Evolutionary conservation across 2,113 vertebrate genomes (phyloP).

Genomic region (Rattus rattus): DNA sequence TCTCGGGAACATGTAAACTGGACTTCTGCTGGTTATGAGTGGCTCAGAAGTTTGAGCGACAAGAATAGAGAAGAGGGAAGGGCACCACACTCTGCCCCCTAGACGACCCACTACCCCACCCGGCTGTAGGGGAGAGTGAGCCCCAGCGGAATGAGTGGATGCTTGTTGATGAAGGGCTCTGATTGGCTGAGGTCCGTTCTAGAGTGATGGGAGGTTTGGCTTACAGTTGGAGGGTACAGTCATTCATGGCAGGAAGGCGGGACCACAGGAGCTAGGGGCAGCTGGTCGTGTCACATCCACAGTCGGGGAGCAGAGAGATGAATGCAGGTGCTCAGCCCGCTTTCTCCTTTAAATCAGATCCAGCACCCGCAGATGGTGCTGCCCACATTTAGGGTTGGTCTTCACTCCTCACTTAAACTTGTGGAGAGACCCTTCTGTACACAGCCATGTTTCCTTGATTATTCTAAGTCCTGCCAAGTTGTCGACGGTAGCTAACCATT

Average conservation of each 20-base stretch:
- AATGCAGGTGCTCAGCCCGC: accelerated
- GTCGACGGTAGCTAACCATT: neutral
- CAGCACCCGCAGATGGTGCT: neutral
- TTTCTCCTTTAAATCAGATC: neutral
- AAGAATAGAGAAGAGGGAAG: accelerated
- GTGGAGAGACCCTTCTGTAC: neutral
- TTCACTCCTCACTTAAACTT: neutral
- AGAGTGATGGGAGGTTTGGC: neutral
- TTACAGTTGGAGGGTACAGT: neutral
- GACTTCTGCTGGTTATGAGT: neutral
- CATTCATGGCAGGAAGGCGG: neutral
- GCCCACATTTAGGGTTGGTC: neutral
- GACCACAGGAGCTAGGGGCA: neutral
- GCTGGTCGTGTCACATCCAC: accelerated
- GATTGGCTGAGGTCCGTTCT: neutral
- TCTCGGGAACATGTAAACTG: accelerated
- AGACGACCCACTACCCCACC: no score
- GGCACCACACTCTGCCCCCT: neutral
- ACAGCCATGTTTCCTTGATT: neutral
- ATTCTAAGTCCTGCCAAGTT: neutral
- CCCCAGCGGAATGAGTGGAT: neutral
- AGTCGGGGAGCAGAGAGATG: neutral
- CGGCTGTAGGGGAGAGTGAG: neutral
- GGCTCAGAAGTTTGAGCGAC: neutral
- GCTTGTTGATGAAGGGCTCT: neutral